Conservation (phyloP, 2,797 vertebrate genomes). For the Salmo trutta region DNA sequence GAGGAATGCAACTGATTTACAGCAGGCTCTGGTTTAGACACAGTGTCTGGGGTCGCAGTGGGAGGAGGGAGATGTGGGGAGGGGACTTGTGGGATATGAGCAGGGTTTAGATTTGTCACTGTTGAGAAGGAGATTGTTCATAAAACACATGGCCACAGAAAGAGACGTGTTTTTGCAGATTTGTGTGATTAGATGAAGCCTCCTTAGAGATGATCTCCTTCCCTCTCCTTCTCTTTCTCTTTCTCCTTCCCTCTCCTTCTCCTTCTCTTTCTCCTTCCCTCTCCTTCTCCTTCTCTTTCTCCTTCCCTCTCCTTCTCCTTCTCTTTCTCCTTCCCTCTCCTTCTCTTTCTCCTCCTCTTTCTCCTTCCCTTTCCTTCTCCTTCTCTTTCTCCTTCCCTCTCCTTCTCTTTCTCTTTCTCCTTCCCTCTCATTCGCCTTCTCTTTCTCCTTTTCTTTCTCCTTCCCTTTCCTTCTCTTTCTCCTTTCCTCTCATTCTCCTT, state of each 20-base stretch:
- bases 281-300: slow-evolving; percentile 15
- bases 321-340: too few relatives aligned
- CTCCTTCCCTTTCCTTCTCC: too few relatives aligned
- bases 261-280: slow-evolving; percentile 35
- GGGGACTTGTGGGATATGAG: slow-evolving; percentile 33
- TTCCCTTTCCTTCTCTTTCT: too few relatives aligned
- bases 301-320: not conserved
- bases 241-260: slow-evolving; percentile 43
- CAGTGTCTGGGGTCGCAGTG: slow-evolving; percentile 1
- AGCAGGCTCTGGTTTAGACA: not conserved
- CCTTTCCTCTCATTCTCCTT: too few relatives aligned
- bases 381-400: too few relatives aligned
- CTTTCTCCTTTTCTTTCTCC: too few relatives aligned
- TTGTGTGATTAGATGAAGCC: slow-evolving; percentile 59
- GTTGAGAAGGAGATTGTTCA: slow-evolving; percentile 54
- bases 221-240: slow-evolving; percentile 24
- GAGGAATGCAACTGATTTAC: slow-evolving; percentile 24
- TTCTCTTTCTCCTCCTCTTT: too few relatives aligned
- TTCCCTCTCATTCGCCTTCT: too few relatives aligned
- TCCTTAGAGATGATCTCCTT: slow-evolving; percentile 60
- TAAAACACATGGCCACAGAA: slow-evolving; percentile 66
- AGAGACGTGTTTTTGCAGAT: slow-evolving; percentile 70
- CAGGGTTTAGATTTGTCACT: slow-evolving; percentile 38
- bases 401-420: too few relatives aligned
- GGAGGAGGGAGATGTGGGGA: slow-evolving; percentile 12